Base-by-base conservation (phyloP, 35 echinoderm and acorn worm genomes). In the Heliocidaris tuberculata region DNA sequence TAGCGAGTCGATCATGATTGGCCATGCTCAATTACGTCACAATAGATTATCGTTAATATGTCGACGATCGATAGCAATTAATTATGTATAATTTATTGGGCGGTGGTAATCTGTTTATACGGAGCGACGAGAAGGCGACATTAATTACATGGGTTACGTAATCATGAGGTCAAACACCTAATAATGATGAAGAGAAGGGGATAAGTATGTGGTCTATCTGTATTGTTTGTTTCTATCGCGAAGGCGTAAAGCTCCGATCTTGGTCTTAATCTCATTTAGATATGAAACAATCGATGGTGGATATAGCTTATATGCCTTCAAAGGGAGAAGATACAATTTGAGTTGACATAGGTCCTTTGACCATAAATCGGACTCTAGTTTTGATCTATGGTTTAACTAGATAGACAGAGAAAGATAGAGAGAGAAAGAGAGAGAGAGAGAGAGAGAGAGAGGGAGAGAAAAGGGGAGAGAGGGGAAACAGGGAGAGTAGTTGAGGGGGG, bases 1-100 rank as follows among this genome's bases (percentile, higher is more conserved):
- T 24, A 70, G 5, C 60, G 6, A 21, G 60, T 24, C 60, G 60
- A 70, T 70, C 21, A 70, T 70, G 60, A 70, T 70, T 70, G 60
- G 60, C 60, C 60, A 70, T 70, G 60, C 60, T 21, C 60, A 70
- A 70, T 70, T 70, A 70, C 60, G 60, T 70, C 60, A 70, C 60
- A 70, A 70, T 70, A 70, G 60, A 70, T 70, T 70, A 70, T 27
- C 60, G 60, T 27, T 70, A 70, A 70, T 70, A 70, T 70, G 47
- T 32, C 86, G 30, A 88, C 31, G 47, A 88, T 88, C 86, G 47
- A 88, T 88, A 32, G 86, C 86, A 88, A 88, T 88, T 88, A 88
- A 88, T 88, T 88, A 88, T 88, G 86, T 88, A 88, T 88, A 88
- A 88, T 88, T 88, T 48, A 88, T 42, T 88, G 47, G 86, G 30